Percentiles rank a stretch among this genome's conserved stretches.
Evolutionary conservation across 2,113 vertebrate genomes (phyloP).

Genomic region (rat (Rattus norvegicus)): DNA sequence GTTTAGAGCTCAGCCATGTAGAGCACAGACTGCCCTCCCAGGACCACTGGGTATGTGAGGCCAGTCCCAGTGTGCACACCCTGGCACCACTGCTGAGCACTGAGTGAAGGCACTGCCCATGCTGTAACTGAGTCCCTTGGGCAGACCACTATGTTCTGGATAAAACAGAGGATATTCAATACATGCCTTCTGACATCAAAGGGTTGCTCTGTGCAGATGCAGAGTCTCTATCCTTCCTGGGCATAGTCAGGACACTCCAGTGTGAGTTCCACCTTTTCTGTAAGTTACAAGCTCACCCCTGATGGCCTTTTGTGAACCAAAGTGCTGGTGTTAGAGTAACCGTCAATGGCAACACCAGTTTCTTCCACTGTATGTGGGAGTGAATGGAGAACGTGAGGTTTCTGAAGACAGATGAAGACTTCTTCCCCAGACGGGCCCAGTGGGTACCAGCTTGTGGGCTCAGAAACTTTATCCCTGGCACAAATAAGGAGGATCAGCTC

Average conservation of each 20-base stretch:
- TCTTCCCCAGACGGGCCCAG: neutral
- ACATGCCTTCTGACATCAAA: neutral
- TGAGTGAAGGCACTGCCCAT: neutral
- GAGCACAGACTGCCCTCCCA: no score
- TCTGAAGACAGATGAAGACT: neutral
- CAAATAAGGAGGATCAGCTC: no score
- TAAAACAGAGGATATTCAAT: neutral
- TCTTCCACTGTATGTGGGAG: neutral
- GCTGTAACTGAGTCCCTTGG: neutral
- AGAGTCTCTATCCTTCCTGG: neutral
- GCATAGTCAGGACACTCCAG: neutral
- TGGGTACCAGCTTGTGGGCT: neutral
- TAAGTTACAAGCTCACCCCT: neutral
- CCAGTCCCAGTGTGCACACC: neutral
- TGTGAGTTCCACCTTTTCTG: neutral
- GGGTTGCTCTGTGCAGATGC: no score
- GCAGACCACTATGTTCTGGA: neutral
- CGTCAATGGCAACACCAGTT: neutral
- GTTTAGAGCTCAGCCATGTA: neutral
- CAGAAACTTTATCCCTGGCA: neutral
- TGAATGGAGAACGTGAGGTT: neutral
- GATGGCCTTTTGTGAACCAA: no score
- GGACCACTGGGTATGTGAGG: neutral
- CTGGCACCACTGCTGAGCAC: neutral
- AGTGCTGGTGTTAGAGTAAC: rapidly evolving